Evolutionary conservation across 2,113 vertebrate genomes (phyloP).

Genomic region (Ochotona curzoniae): DNA sequence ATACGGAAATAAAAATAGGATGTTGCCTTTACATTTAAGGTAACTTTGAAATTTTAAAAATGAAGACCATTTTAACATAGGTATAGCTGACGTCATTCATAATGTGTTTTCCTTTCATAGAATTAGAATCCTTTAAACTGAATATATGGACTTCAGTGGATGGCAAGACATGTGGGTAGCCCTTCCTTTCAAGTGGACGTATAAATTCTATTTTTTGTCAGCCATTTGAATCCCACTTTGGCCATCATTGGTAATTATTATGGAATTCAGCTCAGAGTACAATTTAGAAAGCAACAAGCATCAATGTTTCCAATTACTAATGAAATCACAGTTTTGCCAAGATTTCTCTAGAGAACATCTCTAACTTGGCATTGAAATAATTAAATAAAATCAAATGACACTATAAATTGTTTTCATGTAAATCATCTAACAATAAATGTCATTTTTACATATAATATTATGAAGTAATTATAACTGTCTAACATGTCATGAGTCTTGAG

Average conservation of each 20-base stretch:
- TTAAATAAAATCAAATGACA: conserved; percentile 68
- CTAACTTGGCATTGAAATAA: conserved; percentile 74
- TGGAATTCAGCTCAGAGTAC: conserved; percentile 32
- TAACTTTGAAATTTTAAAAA: conserved; percentile 54
- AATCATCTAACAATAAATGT: conserved; percentile 43
- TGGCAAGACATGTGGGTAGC: neutral
- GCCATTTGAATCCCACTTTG: neutral
- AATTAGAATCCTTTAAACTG: conserved; percentile 56
- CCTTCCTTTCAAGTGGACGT: conserved; percentile 10
- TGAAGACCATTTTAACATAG: conserved; percentile 50
- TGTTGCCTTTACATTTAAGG: neutral
- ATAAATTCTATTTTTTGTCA: neutral
- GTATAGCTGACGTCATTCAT: neutral
- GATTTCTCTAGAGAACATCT: conserved; percentile 55
- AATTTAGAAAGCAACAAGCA: conserved; percentile 59
- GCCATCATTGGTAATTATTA: neutral
- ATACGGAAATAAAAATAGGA: neutral
- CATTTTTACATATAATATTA: conserved; percentile 70
- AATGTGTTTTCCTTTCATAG: conserved; percentile 16
- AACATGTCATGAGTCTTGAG: conserved; percentile 52
- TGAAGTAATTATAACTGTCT: conserved; percentile 54
- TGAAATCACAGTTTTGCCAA: conserved; percentile 54
- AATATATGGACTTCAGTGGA: conserved; percentile 37
- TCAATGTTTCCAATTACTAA: conserved; percentile 59
- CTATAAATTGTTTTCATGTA: conserved; percentile 75